Base-by-base conservation (phyloP, 1,140 invertebrate species). In the Eupristina koningsbergeri region DNA sequence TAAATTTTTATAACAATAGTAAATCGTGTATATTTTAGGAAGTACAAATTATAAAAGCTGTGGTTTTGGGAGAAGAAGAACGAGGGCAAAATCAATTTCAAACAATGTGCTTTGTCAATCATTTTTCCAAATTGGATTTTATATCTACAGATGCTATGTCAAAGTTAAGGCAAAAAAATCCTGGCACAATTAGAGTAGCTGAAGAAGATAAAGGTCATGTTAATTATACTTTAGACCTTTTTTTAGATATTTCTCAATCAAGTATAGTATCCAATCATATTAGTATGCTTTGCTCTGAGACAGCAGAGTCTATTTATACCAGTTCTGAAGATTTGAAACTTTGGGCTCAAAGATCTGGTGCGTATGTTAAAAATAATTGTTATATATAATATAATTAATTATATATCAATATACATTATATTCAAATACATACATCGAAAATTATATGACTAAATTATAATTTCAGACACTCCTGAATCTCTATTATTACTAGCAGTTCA, bases 101-200 rank as follows among this genome's bases (percentile, higher is more conserved):
- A 93, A 96, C 97, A 0, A 94, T 98, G 90, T 99, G 98, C 91
- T 99, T 98, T 91, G 95, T 98, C 0, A 96, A 96, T 86, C 96
- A 97, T 89, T 96, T 98, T 89, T 95, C 95, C 80, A 97, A 97
- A 92, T 96, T 97, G 88, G 97, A 98, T 87, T 98, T 98, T 89
- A 98, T 99, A 89, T 97, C 97, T 0, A 96, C 97, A 26, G 98
- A 98, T 93, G 98, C 98, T 29, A 98, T 99, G 97, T 96, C 97
- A n/a, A 98, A 98, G 92, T 92, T 99, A n/a, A 93, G 98, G 92
- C 98, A 98, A 93, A 97, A 96, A 89, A 94, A 94, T 91, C 94
- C 93, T 17, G 93, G 93, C 53, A 93, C 93, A 13, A 91, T 94
- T n/a, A 92, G 97, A 64, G 95, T 95, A 0, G 97, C 98, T 0